A percentile compares a stretch with the other conserved stretches of the same genome.
Evolutionary conservation across 2,888 invertebrate genomes (phyloP).

Genomic region (Chalcis sispes): DNA sequence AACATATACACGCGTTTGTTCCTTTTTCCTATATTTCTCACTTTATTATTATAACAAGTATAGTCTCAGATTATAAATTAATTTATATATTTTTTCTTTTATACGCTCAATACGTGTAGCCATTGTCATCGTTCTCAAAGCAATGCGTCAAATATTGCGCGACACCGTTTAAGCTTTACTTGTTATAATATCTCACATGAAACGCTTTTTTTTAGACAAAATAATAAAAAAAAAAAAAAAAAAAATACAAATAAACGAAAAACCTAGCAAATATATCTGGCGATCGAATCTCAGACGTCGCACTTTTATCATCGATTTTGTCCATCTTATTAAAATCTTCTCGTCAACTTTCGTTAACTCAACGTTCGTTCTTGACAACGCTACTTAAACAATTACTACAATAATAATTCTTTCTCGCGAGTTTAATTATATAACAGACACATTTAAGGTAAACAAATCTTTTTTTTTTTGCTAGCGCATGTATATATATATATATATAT

Average conservation of each 20-base stretch:
- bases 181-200: slow-evolving; percentile 60
- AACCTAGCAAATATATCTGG: background rate
- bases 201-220: too few species aligned
- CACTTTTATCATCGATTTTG: background rate
- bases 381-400: too few species aligned
- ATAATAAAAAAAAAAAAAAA: too few species aligned
- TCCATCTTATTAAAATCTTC: too few species aligned
- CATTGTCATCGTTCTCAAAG: slow-evolving; percentile 15
- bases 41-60: slow-evolving; percentile 68
- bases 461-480: too few species aligned
- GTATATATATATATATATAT: too few species aligned
- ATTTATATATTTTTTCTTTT: slow-evolving; percentile 27
- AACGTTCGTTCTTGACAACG: too few species aligned
- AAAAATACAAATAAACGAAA: background rate
- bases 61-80: slow-evolving; percentile 59
- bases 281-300: background rate
- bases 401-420: too few species aligned
- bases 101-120: slow-evolving; percentile 42
- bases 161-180: slow-evolving; percentile 57
- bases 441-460: too few species aligned
- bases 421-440: too few species aligned
- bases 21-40: slow-evolving; percentile 50
- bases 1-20: slow-evolving; percentile 57
- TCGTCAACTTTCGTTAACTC: too few species aligned
- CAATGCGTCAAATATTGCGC: slow-evolving; percentile 11